phyloP scores from a whole-genome alignment of 2,113 vertebrate species.

The Archilochus colubris region DNA sequence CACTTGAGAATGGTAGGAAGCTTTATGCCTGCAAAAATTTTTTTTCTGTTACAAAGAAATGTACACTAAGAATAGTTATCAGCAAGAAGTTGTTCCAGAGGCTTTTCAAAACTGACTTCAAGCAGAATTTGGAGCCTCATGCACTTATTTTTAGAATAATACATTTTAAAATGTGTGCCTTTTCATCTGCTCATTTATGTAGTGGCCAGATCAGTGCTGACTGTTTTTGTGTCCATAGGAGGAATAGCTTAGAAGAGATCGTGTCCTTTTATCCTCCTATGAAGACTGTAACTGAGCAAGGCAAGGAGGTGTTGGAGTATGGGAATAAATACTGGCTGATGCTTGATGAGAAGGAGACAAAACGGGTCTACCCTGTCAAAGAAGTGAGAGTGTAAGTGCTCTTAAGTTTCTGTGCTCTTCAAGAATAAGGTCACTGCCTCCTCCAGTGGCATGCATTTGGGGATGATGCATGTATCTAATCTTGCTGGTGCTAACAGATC shows the following conservation, averaged over 20 bases:
- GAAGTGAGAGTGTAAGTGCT: slow-evolving; percentile 85
- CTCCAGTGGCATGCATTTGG: background rate
- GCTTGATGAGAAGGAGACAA: slow-evolving; percentile 83
- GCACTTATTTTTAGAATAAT: background rate
- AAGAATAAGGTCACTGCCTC: background rate
- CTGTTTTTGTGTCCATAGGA: slow-evolving; percentile 58
- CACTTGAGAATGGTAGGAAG: background rate
- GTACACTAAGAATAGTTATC: background rate
- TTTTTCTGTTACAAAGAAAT: background rate
- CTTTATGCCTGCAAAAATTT: background rate
- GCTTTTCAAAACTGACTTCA: background rate
- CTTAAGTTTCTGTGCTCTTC: background rate
- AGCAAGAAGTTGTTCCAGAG: background rate
- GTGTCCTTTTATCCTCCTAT: slow-evolving; percentile 88
- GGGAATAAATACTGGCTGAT: slow-evolving; percentile 98
- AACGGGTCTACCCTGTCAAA: slow-evolving; percentile 80
- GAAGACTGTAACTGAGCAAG: slow-evolving; percentile 83
- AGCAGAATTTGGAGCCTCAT: background rate
- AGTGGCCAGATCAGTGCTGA: background rate
- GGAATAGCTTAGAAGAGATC: slow-evolving; percentile 84
- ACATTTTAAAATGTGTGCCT: background rate
- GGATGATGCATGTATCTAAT: background rate
- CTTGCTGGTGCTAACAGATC: background rate
- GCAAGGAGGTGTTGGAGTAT: slow-evolving; percentile 90
- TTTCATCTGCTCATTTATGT: background rate